Conservation (phyloP, 2,888 invertebrate genomes). For the Eupithecia subumbrata region DNA sequence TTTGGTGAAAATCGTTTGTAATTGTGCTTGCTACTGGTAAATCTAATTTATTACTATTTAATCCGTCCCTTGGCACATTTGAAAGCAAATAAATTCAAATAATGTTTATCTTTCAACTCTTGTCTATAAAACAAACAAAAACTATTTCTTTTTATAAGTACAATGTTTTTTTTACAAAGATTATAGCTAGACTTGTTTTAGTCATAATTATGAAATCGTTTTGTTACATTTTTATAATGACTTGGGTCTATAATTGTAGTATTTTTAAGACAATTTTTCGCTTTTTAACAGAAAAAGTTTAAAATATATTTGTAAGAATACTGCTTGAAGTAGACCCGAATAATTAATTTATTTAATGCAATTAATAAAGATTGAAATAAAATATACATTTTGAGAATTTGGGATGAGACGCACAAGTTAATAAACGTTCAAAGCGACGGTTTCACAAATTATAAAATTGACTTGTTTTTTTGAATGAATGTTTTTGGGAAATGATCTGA, state of each 20-base stretch:
- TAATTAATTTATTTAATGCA: neutral
- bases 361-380: neutral
- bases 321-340: neutral
- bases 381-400: neutral
- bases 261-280: neutral
- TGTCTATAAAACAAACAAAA: constrained; percentile 42
- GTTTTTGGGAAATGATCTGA: constrained; percentile 51
- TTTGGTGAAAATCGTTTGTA: constrained; percentile 7
- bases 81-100: constrained; percentile 49
- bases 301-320: neutral
- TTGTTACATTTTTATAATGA: constrained; percentile 18
- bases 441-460: neutral
- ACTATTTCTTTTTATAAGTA: constrained; percentile 49
- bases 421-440: neutral
- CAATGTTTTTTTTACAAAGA: constrained; percentile 38
- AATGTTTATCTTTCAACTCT: constrained; percentile 64
- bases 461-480: constrained; percentile 44
- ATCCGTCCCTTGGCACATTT: constrained; percentile 76
- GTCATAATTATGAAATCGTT: constrained; percentile 33
- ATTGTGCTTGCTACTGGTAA: constrained; percentile 41
- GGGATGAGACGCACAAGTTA: constrained; percentile 1
- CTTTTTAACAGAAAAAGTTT: neutral
- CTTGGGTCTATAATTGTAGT: constrained; percentile 3
- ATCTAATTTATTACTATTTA: constrained; percentile 53
- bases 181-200: constrained; percentile 31